These are phyloP conservation scores for Ctenosaura bakeri DNA, from an alignment of 2,797 vertebrate genomes.

Conservation along the genomic window DNA sequence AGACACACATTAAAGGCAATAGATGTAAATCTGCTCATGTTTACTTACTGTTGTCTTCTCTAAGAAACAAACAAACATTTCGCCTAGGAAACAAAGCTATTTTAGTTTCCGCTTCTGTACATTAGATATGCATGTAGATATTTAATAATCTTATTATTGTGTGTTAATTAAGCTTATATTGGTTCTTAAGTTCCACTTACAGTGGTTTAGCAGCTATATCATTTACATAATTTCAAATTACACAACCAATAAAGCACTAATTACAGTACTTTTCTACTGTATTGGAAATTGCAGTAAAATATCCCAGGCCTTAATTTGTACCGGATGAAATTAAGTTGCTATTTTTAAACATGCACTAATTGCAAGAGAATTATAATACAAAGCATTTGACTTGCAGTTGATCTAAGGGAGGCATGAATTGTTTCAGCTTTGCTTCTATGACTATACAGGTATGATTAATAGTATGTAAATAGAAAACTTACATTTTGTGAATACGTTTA, in stretches of 20 bases:
- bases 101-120: conserved; percentile 36
- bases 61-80: conserved; percentile 22
- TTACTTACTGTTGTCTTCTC: background rate
- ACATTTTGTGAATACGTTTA: conserved; percentile 27
- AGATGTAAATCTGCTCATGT: background rate
- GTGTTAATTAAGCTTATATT: conserved; percentile 60
- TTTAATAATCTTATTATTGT: conserved; percentile 43
- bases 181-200: conserved; percentile 38
- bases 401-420: conserved; percentile 29
- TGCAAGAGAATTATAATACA: conserved; percentile 52
- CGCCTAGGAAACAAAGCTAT: conserved; percentile 1
- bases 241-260: conserved; percentile 54
- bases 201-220: conserved; percentile 45
- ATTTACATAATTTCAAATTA: conserved; percentile 70
- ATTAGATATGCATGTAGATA: conserved; percentile 38
- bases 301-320: conserved; percentile 54
- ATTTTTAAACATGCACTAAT: conserved; percentile 58
- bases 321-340: conserved; percentile 46
- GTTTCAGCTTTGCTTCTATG: conserved; percentile 38
- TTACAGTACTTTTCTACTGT: conserved; percentile 58
- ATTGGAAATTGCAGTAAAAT: conserved; percentile 62
- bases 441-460: conserved; percentile 40
- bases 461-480: conserved; percentile 39
- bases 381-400: conserved; percentile 40
- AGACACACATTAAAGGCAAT: background rate